Base-by-base conservation (phyloP, 2,888 invertebrate genomes). In the Sesia apiformis region DNA sequence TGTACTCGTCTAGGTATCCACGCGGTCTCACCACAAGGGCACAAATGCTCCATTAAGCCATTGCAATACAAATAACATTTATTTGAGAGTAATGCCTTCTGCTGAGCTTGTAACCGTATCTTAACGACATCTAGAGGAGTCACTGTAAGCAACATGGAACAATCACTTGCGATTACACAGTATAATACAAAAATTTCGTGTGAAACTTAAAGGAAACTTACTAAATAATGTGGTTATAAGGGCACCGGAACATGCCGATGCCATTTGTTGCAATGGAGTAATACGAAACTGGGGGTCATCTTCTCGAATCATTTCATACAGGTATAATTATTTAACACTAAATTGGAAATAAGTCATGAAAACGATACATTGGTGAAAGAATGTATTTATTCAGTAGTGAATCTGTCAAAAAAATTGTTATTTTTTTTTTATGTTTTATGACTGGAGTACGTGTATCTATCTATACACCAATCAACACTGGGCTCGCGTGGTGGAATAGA, bases 91-190 rank as follows among this genome's bases (percentile, higher is more conserved):
- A 95, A 77, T 0, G 94, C 93, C 68, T 96, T 97, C 71, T 96
- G 95, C 80, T 99, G 99, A 3, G 97, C 94, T 88, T 99, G 99
- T 49, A 99, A 90, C 52, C 99, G 92, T 60, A 98, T 98, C 91
- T 99, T 99, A 0, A 99, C 96, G n/a, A 99, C 99, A 90, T 99
- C 99, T 63, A 99, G 87, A 0, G 99, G 99, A 0, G 99, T 99
- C 89, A 99, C 98, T 98, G 81, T 42, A 90, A 91, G 40, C 5
- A 42, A 38, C 1, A 53, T 53, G 55, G 23, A 53, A 55, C 42
- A 53, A 49, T 51, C 40, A 43, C 51, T 51, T 8, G 39, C 40
- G 23, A 56, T 55, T 8, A 53, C 4, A 54, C 5, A 49, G 49
- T 42, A 2, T 23, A 46, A 51, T 52, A 57, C 8, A 40, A 40